Base-by-base conservation (phyloP, 2,888 invertebrate species). In the Polietes domitor region DNA sequence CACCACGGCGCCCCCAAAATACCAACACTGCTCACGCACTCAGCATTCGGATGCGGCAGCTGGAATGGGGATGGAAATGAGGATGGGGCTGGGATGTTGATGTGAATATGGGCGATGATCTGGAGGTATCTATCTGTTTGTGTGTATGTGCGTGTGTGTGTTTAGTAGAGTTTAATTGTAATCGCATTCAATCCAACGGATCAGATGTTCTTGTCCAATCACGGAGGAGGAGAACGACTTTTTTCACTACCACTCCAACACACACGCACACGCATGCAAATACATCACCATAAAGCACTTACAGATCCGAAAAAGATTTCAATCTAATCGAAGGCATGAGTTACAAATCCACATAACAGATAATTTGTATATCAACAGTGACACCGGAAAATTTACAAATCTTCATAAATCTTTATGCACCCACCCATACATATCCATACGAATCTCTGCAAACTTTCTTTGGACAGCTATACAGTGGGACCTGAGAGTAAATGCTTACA, bases 291-390 rank as follows among this genome's bases (percentile, higher is more conserved):
- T 81, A 77, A 83, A 81, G 80, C 77, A 83, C 70, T 79, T 85
- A 74, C 28, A 71, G 47, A 77, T 83, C 82, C 81, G 68, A 55
- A 61, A 76, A 83, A 79, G 63, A 71, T 61, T 61, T 61, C 50
- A 71, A 75, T 80, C 71, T 72, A 41, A 53, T 65, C 55, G 50
- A 19, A 53, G 37, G 80, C 61, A 70, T 65, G 75, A 72, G 70
- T 73, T 55, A 75, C 71, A 76, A 77, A 81, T 78, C 80, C 82
- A 86, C 68, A 86, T 89, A 88, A 88, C 89, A 89, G 88, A 89
- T 89, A 90, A 89, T 90, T 89, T 90, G 89, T 90, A 89, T 87
- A 88, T 89, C 89, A 89, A 87, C 89, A 87, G 86, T 87, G 88
- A 88, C 89, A 89, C 6, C 55, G 41, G 55, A 7, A 53, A 24